Percentiles rank a stretch among this genome's conserved stretches.
These are phyloP conservation scores for Zalophus californianus DNA, from an alignment of 2,797 vertebrate species.

Conservation along the genomic window DNA sequence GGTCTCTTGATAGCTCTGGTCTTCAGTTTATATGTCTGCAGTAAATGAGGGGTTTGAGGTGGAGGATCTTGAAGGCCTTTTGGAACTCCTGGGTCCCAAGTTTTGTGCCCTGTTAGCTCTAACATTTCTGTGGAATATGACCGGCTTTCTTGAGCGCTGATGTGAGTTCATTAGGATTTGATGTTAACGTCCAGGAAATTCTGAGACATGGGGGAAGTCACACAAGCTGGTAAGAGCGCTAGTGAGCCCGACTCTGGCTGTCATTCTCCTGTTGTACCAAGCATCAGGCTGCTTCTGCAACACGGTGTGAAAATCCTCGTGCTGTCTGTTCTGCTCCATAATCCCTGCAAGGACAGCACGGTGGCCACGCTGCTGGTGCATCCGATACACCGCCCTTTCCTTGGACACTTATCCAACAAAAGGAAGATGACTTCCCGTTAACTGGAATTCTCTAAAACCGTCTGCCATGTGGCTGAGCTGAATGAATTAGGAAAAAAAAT, in stretches of 20 bases:
- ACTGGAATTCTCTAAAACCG: conserved; percentile 1
- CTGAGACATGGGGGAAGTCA: not conserved
- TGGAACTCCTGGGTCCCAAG: not conserved
- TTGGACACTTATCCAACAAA: not conserved
- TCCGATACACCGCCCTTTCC: not conserved
- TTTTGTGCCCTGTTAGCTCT: conserved; percentile 9
- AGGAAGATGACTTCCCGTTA: not conserved
- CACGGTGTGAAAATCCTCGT: not conserved
- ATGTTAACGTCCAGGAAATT: not conserved
- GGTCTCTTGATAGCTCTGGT: not conserved
- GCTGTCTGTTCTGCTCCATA: not conserved
- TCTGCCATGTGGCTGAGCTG: not conserved
- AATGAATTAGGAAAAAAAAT: conserved; percentile 13
- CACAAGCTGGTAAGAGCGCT: not conserved
- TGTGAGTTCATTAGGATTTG: conserved; percentile 49
- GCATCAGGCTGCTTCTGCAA: not conserved
- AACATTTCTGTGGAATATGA: conserved; percentile 10
- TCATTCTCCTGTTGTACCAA: not conserved
- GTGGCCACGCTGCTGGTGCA: not conserved
- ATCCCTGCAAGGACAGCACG: not conserved
- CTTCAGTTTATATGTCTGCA: not conserved
- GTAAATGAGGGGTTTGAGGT: not conserved
- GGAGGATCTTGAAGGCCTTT: conserved; percentile 15
- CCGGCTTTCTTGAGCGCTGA: not conserved
- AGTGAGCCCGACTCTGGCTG: not conserved